Base-by-base conservation (phyloP, 1,140 invertebrate genomes). In the Ceratosolen fusciceps region DNA sequence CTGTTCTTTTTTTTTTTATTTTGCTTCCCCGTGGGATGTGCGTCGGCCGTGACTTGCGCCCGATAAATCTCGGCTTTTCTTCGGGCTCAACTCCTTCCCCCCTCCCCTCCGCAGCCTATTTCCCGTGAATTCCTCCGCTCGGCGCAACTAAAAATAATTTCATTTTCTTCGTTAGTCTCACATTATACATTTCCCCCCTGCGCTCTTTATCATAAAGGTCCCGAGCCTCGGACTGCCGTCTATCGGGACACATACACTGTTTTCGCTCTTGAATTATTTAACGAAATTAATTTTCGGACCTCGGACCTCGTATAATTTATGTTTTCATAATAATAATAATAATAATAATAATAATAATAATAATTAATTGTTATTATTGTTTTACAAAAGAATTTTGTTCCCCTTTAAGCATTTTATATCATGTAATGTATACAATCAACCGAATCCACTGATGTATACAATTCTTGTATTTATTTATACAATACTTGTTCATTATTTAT, bases 21-120 rank as follows among this genome's bases (percentile, higher is more conserved):
- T 34, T 21, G 68, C 26, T 24, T 1, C 29, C 70, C n/a, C 10
- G 43, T 29, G 29, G 47, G 39, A 43, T 24, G n/a, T 26, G 12
- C 37, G 31, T 7, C 47, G 29, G 29, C 31, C 31, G 54, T 54
- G 47, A 49, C 62, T 65, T 43, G n/a, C 54, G 14, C 21, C 65
- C 80, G 52, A 82, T 82, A 82, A 81, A 84, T 83, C 73, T 82
- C 49, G 47, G 21, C 62, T 70, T 58, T 58, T 68, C n/a, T n/a
- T n/a, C n/a, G n/a, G n/a, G n/a, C n/a, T n/a, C n/a, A n/a, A n/a
- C n/a, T n/a, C n/a, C n/a, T n/a, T n/a, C n/a, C n/a, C n/a, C n/a
- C n/a, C n/a, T n/a, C n/a, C 72, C 19, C 39, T 3, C 54, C 24
- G 26, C 12, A 34, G 8, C 9, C 29, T 31, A 52, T n/a, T 34